Evolutionary conservation across 2,888 invertebrate species (phyloP), one percentile per base, ranked within the genome.

Genomic region (Gisinianus flammeolus): DNA sequence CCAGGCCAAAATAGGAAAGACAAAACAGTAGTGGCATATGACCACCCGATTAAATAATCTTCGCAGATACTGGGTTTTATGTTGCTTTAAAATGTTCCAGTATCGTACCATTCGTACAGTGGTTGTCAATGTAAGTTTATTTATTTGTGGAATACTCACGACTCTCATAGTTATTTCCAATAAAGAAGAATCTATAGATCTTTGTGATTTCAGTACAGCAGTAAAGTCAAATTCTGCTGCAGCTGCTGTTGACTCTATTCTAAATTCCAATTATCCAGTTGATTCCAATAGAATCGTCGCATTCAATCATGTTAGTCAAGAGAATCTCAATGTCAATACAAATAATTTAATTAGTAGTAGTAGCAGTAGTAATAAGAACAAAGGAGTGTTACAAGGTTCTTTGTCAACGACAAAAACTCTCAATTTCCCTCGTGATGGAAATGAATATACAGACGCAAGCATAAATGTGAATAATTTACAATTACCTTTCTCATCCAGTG

Each of bases 21-120:
- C 8, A 3, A 12, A 16, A 69, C 16, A 52, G 24, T 31, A 52
- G 22, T 24, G 30, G 71, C 54, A 24, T 71, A 56, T 31, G 56
- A 72, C n/a, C 33, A 54, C n/a, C 19, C 30, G n/a, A 58, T 33
- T 62, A 22, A 58, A 8, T 8, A 58, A 10, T 28, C 26, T 22
- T 30, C 62, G 67, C 22, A 26, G 68, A 28, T 4, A 24, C 35
- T 70, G 77, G 62, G 12, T 77, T 77, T 77, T 26, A 6, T 44
- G 56, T 58, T 58, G 44, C 24, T 62, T 70, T 62, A 77, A 69
- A 70, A 77, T 77, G 77, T 44, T 70, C 28, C 77, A 77, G 28
- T 77, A 62, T 2, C 22, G 77, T 10, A 58, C 76, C 6, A 3
- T 68, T 30, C 76, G 76, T 22, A 28, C 35, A 33, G 30, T 77